Evolutionary conservation across 2,888 invertebrate species (phyloP).

Genomic region (Spilarctia lutea): DNA sequence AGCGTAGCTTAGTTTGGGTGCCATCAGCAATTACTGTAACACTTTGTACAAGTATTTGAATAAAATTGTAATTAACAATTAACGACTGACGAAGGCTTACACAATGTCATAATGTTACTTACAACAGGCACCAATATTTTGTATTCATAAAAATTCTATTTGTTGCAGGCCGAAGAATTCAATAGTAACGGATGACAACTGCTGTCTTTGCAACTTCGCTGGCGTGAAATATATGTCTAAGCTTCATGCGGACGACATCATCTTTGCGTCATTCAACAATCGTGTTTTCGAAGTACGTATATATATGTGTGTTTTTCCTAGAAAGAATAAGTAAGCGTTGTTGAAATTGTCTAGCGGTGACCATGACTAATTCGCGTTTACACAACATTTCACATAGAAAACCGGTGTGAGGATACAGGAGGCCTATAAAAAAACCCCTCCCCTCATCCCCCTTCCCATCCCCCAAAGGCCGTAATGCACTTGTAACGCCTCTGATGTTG

Average conservation of each 20-base stretch:
- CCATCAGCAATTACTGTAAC: no score
- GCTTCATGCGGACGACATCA: slow-evolving; percentile 91
- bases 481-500: no score
- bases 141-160: background rate
- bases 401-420: no score
- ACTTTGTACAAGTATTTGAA: no score
- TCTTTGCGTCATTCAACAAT: slow-evolving; percentile 95
- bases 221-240: slow-evolving; percentile 93
- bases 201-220: slow-evolving; percentile 95
- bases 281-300: slow-evolving; percentile 91
- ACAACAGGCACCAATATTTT: background rate
- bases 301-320: background rate
- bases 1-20: no score
- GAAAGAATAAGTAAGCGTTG: background rate
- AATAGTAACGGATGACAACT: slow-evolving; percentile 94
- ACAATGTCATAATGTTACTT: background rate
- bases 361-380: background rate
- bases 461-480: no score
- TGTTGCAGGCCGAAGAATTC: slow-evolving; percentile 83
- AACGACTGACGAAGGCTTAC: no score
- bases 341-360: background rate
- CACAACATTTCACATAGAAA: background rate
- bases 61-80: no score
- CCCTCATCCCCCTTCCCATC: no score
- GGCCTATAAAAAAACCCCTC: no score